Evolutionary conservation across 2,888 invertebrate species (phyloP).

Genomic region (Leucozona laternaria): DNA sequence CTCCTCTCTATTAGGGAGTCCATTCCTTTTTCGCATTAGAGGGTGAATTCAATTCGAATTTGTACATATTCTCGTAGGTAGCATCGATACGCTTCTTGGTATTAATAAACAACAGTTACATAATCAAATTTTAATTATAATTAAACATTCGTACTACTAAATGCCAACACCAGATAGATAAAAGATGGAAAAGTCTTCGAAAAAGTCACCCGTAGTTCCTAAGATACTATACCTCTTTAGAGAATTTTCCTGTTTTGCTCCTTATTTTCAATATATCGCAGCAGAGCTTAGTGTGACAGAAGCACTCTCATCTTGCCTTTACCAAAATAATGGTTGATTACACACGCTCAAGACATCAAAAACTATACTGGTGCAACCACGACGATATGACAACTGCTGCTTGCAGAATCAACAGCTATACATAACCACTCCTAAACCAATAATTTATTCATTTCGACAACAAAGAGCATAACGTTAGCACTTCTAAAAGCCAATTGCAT

Average conservation of each 20-base stretch:
- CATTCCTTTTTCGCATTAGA: too few species aligned
- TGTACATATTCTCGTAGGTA: too few species aligned
- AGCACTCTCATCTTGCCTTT: conserved; percentile 39
- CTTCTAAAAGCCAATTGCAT: conserved; percentile 59
- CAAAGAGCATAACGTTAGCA: conserved; percentile 74
- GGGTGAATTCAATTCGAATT: too few species aligned
- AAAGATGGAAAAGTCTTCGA: conserved; percentile 8
- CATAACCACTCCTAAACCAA: conserved; percentile 65
- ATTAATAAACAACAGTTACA: too few species aligned
- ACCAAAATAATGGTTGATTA: neutral
- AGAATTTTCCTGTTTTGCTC: neutral
- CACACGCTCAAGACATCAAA: conserved; percentile 30
- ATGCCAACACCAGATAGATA: neutral
- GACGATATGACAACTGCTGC: conserved; percentile 42
- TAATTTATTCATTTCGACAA: conserved; percentile 76
- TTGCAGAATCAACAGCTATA: conserved; percentile 49
- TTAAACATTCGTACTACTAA: neutral
- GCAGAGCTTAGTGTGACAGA: conserved; percentile 48
- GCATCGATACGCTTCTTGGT: too few species aligned
- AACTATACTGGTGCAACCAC: neutral
- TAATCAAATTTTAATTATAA: too few species aligned
- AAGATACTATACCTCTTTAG: conserved; percentile 26
- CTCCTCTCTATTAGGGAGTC: too few species aligned
- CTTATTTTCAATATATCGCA: conserved; percentile 2
- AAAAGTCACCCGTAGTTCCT: conserved; percentile 49